Evolutionary conservation across 2,888 invertebrate genomes (phyloP).

Genomic region (Fissipunctia ypsillon): DNA sequence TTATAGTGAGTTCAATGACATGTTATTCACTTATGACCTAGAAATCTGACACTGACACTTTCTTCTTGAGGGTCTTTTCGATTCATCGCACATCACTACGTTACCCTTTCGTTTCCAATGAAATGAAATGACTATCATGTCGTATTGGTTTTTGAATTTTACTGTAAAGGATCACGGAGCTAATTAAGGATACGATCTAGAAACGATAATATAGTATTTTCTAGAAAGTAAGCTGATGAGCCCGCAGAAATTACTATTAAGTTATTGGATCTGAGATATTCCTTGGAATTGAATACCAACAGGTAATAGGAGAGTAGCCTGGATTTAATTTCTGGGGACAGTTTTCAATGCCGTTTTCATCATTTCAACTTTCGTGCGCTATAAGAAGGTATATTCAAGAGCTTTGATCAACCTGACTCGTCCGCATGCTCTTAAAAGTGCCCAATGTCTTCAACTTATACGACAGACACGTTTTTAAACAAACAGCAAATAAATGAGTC

Average conservation of each 20-base stretch:
- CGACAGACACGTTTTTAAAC: constrained; percentile 4
- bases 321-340: background rate
- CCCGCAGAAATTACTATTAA: background rate
- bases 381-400: background rate
- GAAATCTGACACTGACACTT: constrained; percentile 86
- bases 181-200: background rate
- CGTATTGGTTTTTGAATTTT: constrained; percentile 35
- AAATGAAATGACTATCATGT: constrained; percentile 61
- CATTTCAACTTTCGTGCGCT: background rate
- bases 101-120: constrained; percentile 72
- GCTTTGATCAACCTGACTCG: background rate
- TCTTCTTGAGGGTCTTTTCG: constrained; percentile 84
- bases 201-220: background rate
- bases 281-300: background rate
- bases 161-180: background rate
- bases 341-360: background rate
- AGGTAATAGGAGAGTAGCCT: background rate
- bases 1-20: constrained; percentile 85
- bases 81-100: constrained; percentile 80
- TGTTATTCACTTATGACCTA: constrained; percentile 86
- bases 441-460: background rate
- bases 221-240: background rate
- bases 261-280: background rate
- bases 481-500: constrained; percentile 16
- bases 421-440: background rate